Percentiles rank a stretch among this genome's conserved stretches.
Conservation (phyloP, 2,888 invertebrate genomes). For the Chaetogeoica ovagalla region DNA sequence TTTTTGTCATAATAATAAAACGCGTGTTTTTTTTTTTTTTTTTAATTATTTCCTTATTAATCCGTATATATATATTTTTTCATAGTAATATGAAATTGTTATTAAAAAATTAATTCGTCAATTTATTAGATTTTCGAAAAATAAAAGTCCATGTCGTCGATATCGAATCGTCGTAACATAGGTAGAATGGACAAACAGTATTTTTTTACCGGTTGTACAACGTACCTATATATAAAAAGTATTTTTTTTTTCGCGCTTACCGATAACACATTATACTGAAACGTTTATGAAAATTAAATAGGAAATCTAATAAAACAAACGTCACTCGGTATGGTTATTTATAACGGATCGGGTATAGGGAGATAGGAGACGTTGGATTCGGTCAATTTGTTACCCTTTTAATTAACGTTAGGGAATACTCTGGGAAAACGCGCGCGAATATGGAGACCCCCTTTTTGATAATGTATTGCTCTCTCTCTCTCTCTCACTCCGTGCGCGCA, state of each 20-base stretch:
- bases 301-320: conserved; percentile 41
- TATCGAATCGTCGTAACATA: too few relatives aligned
- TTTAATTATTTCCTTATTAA: too few relatives aligned
- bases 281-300: conserved; percentile 29
- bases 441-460: conserved; percentile 51
- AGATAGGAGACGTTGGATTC: conserved; percentile 11
- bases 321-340: conserved; percentile 44
- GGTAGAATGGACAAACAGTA: too few relatives aligned
- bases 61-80: too few relatives aligned
- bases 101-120: too few relatives aligned
- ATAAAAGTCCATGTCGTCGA: too few relatives aligned
- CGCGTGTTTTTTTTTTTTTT: too few relatives aligned
- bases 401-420: conserved; percentile 49
- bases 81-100: too few relatives aligned
- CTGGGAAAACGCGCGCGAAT: conserved; percentile 47
- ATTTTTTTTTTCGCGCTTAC: background rate
- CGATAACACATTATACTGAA: background rate
- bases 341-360: conserved; percentile 40
- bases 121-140: too few relatives aligned
- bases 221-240: background rate
- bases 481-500: conserved; percentile 17
- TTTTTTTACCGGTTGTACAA: background rate
- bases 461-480: conserved; percentile 40
- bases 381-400: conserved; percentile 53
- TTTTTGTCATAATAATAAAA: too few relatives aligned